These are phyloP conservation scores for Melolontha melolontha DNA, from an alignment of 2,888 invertebrate genomes.

Conservation along the genomic window DNA sequence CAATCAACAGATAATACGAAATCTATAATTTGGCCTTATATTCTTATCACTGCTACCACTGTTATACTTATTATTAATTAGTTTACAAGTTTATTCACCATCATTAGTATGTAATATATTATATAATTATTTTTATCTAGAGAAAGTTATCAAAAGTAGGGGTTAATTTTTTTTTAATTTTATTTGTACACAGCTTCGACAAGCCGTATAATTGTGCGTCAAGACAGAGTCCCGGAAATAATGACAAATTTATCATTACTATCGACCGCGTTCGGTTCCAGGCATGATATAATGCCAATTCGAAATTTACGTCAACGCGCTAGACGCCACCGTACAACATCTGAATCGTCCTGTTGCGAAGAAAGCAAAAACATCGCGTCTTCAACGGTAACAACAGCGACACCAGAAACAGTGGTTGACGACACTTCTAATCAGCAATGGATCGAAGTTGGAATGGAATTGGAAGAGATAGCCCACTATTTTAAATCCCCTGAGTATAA, in stretches of 20 bases:
- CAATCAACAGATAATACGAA: no score
- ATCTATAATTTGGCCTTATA: no score
- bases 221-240: slow-evolving; percentile 40
- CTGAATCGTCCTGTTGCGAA: slow-evolving; percentile 56
- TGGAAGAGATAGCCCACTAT: slow-evolving; percentile 55
- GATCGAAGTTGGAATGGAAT: slow-evolving; percentile 58
- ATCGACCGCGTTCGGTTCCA: slow-evolving; percentile 42
- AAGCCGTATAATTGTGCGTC: slow-evolving; percentile 29
- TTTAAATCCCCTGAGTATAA: slow-evolving; percentile 50
- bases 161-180: slow-evolving; percentile 22
- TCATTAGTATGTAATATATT: slow-evolving; percentile 42
- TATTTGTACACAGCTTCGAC: slow-evolving; percentile 41
- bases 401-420: slow-evolving; percentile 38
- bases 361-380: slow-evolving; percentile 50
- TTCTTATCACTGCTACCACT: no score
- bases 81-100: not conserved
- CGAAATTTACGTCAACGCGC: slow-evolving; percentile 45
- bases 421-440: slow-evolving; percentile 53
- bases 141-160: not conserved
- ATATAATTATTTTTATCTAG: slow-evolving; percentile 1
- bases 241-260: slow-evolving; percentile 50
- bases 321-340: slow-evolving; percentile 51
- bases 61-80: no score
- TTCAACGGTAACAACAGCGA: not conserved
- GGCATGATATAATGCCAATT: slow-evolving; percentile 45